These are phyloP conservation scores for Dione vanillae DNA, from an alignment of 2,888 invertebrate species.

Conservation along the genomic window DNA sequence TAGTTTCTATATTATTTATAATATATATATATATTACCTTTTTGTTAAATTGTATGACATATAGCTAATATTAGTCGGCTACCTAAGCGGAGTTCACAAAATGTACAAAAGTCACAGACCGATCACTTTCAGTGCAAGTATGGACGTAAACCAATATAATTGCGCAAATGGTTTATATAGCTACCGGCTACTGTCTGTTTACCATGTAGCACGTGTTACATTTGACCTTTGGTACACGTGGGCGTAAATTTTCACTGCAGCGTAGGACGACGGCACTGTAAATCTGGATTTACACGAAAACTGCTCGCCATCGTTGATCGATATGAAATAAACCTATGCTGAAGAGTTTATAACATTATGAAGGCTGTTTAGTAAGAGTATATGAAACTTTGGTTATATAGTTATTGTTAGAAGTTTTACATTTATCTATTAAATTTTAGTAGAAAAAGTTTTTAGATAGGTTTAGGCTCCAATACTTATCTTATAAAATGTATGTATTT, in stretches of 20 bases:
- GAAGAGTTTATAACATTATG: neutral
- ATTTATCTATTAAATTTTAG: neutral
- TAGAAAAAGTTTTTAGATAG: too few relatives aligned
- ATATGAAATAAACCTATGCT: slow-evolving; percentile 3
- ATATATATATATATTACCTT: too few relatives aligned
- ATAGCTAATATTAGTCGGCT: too few relatives aligned
- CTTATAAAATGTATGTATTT: too few relatives aligned
- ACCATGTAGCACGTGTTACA: slow-evolving; percentile 47
- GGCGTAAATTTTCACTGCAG: slow-evolving; percentile 59
- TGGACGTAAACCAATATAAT: slow-evolving; percentile 22
- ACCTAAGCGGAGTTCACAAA: too few relatives aligned
- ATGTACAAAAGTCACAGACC: slow-evolving; percentile 7
- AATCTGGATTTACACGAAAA: slow-evolving; percentile 22
- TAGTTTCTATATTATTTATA: too few relatives aligned
- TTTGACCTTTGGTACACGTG: slow-evolving; percentile 62
- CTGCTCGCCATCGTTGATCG: slow-evolving; percentile 7
- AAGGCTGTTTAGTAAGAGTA: neutral
- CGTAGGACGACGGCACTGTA: slow-evolving; percentile 52
- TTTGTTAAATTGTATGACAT: too few relatives aligned
- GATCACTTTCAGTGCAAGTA: slow-evolving; percentile 20
- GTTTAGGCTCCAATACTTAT: too few relatives aligned
- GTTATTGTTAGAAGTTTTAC: neutral
- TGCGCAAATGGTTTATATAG: slow-evolving; percentile 35
- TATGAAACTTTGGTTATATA: neutral
- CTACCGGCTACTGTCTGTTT: slow-evolving; percentile 33